Base-by-base conservation (phyloP, 1,140 invertebrate species). In the Gonioctena quinquepunctata region DNA sequence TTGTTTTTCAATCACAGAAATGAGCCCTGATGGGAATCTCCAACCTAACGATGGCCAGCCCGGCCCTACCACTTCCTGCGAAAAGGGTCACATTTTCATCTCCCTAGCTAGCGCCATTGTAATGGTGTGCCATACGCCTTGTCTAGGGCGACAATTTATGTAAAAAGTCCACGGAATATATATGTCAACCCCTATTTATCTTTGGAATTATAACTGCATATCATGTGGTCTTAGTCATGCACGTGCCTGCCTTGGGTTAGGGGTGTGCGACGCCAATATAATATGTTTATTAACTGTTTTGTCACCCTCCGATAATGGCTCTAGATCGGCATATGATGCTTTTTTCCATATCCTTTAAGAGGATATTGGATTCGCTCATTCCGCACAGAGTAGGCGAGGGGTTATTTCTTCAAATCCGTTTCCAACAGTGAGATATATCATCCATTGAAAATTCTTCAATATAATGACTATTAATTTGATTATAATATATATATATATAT, bases 121-220 rank as follows among this genome's bases (percentile, higher is more conserved):
- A 69, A 57, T 70, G 68, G 59, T 73, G 66, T 59, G 69, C 57
- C 66, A 52, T 57, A 54, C 71, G 72, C 54, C 11, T 22, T 25
- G 54, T 57, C 54, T 57, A 70, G 74, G 69, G 60, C 69, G 66
- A 71, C 74, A 67, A 68, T 76, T 71, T 69, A 74, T 74, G 75
- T 76, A 74, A 76, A 76, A 76, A 76, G 50, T 76, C 71, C 54
- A 68, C 33, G 27, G 69, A 76, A 72, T 71, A 76, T 74, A 62
- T 72, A 76, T 74, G 73, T 76, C 75, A 74, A 72, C 75, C 75
- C 75, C 75, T 76, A 74, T 76, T 76, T 74, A 76, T 76, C 75
- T 76, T 76, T 66, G 59, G 70, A 73, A 74, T 74, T 76, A 76
- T 76, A 74, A 76, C 75, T 76, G 71, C 72, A 76, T 74, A 74